Evolutionary conservation across 2,888 invertebrate species (phyloP).

Genomic region (Rugalucina vietnamica): DNA sequence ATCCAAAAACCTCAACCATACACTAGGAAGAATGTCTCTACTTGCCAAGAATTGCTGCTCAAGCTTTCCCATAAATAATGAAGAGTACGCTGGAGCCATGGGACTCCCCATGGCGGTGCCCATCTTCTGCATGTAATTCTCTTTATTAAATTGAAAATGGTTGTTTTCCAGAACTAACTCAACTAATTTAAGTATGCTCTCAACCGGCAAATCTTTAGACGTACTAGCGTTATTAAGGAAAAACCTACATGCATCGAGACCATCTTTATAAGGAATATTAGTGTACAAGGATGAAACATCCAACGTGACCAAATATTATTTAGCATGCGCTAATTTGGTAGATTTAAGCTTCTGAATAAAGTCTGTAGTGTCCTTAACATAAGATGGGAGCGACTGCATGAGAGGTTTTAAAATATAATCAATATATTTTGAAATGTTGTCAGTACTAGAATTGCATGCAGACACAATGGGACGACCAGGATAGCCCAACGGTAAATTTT

Average conservation of each 20-base stretch:
- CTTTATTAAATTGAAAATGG: constrained; percentile 6
- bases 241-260: constrained; percentile 21
- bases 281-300: constrained; percentile 11
- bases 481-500: not conserved
- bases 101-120: constrained; percentile 29
- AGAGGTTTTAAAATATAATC: no score
- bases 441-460: not conserved
- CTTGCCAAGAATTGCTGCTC: constrained; percentile 4
- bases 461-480: not conserved
- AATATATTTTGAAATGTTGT: not conserved
- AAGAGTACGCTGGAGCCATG: constrained; percentile 20
- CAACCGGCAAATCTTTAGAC: not conserved
- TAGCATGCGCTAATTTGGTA: not conserved
- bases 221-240: not conserved
- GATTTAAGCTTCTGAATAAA: constrained; percentile 12
- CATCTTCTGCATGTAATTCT: not conserved
- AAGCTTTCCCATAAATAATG: constrained; percentile 27
- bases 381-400: constrained; percentile 13
- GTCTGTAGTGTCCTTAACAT: constrained; percentile 16
- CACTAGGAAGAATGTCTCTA: no score
- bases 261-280: constrained; percentile 21
- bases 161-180: constrained; percentile 28
- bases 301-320: not conserved
- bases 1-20: not conserved
- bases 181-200: not conserved